These are phyloP conservation scores for Synaphobranchus kaupii DNA, from an alignment of 2,797 vertebrate species.

Conservation along the genomic window DNA sequence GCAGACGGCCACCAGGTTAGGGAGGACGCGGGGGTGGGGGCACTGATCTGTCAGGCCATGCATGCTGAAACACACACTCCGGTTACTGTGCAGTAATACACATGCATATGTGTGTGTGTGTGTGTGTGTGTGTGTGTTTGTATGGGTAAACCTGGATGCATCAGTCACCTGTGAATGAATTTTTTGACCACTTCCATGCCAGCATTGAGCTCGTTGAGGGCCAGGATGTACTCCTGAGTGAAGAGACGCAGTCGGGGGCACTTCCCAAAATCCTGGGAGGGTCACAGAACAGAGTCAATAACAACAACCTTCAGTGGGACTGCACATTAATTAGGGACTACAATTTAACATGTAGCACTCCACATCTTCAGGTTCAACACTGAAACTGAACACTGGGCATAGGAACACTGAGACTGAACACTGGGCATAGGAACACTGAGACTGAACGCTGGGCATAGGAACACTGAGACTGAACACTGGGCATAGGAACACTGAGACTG, in stretches of 20 bases:
- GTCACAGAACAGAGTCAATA: background rate
- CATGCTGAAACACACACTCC: conserved; percentile 80
- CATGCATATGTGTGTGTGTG: background rate
- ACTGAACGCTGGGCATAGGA: background rate
- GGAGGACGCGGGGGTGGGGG: conserved; percentile 95
- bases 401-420: background rate
- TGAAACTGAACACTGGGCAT: background rate
- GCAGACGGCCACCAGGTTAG: conserved; percentile 97
- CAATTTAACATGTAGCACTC: background rate
- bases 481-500: background rate
- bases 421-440: background rate
- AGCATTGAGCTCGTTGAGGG: conserved; percentile 95
- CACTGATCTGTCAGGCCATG: conserved; percentile 96
- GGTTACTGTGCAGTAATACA: background rate
- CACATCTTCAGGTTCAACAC: too few relatives aligned
- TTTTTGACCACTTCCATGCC: conserved; percentile 99
- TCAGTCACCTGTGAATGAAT: conserved; percentile 92
- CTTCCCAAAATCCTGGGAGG: conserved; percentile 93
- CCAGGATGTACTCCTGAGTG: conserved; percentile 99
- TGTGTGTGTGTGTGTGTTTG: background rate
- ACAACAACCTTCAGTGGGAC: background rate
- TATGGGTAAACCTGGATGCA: background rate
- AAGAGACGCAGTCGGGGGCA: conserved; percentile 95
- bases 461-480: background rate
- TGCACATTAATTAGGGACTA: background rate